These are phyloP conservation scores for Brachyistius frenatus DNA, from an alignment of 2,113 vertebrate genomes.

Conservation along the genomic window DNA sequence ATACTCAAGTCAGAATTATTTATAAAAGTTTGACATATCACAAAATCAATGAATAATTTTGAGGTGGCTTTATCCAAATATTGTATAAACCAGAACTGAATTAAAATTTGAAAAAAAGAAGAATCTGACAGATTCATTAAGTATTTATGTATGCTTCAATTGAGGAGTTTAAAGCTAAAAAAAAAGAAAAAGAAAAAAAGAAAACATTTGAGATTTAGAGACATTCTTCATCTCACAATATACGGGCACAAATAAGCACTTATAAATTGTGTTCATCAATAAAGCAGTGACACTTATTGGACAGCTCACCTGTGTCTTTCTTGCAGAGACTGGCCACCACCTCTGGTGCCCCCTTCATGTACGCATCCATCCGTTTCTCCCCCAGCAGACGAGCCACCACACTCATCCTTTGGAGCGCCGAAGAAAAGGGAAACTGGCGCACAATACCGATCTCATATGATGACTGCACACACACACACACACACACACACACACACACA, in stretches of 20 bases:
- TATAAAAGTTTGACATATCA: too few species aligned
- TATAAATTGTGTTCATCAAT: background rate
- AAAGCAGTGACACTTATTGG: background rate
- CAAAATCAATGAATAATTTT: too few species aligned
- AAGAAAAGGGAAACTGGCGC: conserved; percentile 97
- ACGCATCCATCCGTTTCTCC: conserved; percentile 96
- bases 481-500: background rate
- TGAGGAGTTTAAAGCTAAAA: too few species aligned
- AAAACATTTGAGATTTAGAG: too few species aligned
- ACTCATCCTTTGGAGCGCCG: conserved; percentile 94
- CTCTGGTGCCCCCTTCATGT: conserved; percentile 96
- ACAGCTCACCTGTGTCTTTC: conserved; percentile 88
- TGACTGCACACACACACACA: conserved; percentile 77
- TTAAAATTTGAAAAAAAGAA: too few species aligned
- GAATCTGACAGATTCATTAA: too few species aligned
- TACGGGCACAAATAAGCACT: background rate
- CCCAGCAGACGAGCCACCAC: conserved; percentile 91
- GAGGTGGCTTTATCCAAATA: too few species aligned
- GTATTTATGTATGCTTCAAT: too few species aligned
- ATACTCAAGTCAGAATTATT: background rate
- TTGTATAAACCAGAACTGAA: too few species aligned
- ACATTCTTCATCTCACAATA: too few species aligned
- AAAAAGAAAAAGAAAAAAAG: too few species aligned
- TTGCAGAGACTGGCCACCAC: conserved; percentile 93
- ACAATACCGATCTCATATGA: conserved; percentile 96